A percentile compares a stretch with the other conserved stretches of the same genome.
phyloP scores from a whole-genome alignment of 2,888 invertebrate genomes.

The Ctena decussata region DNA sequence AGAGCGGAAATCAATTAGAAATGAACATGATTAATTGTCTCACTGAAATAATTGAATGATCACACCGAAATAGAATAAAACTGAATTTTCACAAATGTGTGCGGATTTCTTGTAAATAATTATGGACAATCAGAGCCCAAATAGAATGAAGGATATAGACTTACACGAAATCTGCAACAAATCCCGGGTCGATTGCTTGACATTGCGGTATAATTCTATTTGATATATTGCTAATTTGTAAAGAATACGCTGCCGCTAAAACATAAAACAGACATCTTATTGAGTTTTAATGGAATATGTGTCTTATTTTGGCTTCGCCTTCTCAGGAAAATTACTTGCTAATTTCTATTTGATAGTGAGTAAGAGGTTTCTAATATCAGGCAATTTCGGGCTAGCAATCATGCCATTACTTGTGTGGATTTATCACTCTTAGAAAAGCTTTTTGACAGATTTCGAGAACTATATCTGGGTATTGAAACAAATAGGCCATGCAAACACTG shows the following conservation, averaged over 20 bases:
- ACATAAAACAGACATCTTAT: slow-evolving; percentile 7
- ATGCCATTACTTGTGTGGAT: not conserved
- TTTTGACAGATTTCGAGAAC: not conserved
- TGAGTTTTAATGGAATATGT: slow-evolving; percentile 4
- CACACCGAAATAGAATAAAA: slow-evolving; percentile 4
- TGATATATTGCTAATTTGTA: slow-evolving; percentile 9
- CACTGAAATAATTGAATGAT: not conserved
- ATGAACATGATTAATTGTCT: slow-evolving; percentile 3
- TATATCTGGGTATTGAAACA: not conserved
- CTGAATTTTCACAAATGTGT: not conserved
- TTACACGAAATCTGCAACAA: not conserved
- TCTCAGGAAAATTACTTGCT: slow-evolving; percentile 9
- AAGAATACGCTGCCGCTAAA: not conserved
- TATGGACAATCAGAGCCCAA: not conserved
- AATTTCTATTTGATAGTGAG: slow-evolving; percentile 3
- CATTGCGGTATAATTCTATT: not conserved
- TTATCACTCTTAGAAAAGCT: slow-evolving; percentile 9
- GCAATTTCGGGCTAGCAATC: slow-evolving; percentile 4
- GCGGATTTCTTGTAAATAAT: slow-evolving; percentile 7
- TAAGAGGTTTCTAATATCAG: slow-evolving; percentile 6
- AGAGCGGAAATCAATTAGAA: slow-evolving; percentile 71
- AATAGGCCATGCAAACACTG: not conserved
- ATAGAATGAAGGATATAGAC: not conserved
- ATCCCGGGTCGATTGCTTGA: not conserved
- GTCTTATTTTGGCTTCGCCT: slow-evolving; percentile 3